Percentiles rank a stretch among this genome's conserved stretches.
phyloP scores from a whole-genome alignment of 2,113 vertebrate genomes.

The Varanus salvator region DNA sequence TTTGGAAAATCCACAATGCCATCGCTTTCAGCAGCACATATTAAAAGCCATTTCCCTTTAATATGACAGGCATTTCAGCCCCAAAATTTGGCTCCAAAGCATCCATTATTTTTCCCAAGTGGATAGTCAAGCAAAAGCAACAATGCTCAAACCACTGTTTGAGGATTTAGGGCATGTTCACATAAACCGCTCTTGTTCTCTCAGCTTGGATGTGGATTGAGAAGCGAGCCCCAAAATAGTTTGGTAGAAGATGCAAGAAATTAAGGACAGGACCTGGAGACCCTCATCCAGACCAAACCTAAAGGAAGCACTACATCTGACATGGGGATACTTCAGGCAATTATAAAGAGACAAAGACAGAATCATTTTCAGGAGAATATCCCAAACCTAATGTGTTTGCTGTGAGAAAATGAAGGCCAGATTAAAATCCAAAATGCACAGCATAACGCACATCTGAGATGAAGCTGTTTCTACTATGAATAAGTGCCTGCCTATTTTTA shows the following conservation, averaged over 20 bases:
- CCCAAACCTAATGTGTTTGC: background rate
- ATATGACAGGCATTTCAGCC: slow-evolving; percentile 7
- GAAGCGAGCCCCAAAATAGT: background rate
- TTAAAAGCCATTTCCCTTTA: slow-evolving; percentile 30
- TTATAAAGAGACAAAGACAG: background rate
- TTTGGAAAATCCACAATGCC: slow-evolving; percentile 45
- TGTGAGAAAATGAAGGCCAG: background rate
- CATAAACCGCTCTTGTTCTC: background rate
- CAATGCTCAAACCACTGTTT: background rate
- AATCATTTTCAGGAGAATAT: too few relatives aligned
- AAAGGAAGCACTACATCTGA: too few relatives aligned
- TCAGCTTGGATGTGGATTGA: background rate
- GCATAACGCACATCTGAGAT: background rate
- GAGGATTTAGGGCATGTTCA: background rate
- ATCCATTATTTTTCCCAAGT: background rate
- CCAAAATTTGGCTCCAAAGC: background rate
- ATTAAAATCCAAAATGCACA: background rate
- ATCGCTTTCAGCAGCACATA: slow-evolving; percentile 43
- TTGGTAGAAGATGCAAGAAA: background rate
- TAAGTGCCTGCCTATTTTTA: too few relatives aligned
- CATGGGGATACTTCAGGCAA: background rate
- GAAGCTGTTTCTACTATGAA: too few relatives aligned
- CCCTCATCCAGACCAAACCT: background rate
- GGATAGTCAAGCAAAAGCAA: background rate
- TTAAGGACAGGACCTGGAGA: background rate